A percentile compares a stretch with the other conserved stretches of the same genome.
phyloP scores from a whole-genome alignment of 2,113 vertebrate genomes.

The Hoplias malabaricus region DNA sequence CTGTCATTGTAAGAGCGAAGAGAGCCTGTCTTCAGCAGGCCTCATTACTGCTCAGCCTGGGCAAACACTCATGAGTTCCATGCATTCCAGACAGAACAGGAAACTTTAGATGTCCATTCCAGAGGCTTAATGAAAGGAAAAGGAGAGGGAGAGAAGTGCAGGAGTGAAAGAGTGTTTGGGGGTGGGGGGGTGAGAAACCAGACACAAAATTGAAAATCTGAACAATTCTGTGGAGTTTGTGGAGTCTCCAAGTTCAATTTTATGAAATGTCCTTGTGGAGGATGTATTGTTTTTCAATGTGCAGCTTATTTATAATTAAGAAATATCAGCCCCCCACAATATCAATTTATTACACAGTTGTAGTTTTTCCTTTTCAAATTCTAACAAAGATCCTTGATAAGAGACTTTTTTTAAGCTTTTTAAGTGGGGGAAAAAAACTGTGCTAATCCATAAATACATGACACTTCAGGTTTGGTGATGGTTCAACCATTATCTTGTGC shows the following conservation, averaged over 20 bases:
- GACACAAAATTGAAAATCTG: neutral
- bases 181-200: conserved; percentile 14
- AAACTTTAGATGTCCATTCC: conserved; percentile 65
- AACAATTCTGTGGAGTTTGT: neutral
- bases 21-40: conserved; percentile 50
- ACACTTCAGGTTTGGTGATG: conserved; percentile 19
- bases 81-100: conserved; percentile 77
- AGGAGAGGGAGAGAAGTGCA: neutral
- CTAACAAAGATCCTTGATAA: too few relatives aligned
- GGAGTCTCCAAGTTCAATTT: conserved; percentile 1
- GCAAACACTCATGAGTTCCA: conserved; percentile 62
- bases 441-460: conserved; percentile 37
- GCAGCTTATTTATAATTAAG: neutral
- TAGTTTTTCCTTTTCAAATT: too few relatives aligned
- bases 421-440: neutral
- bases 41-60: conserved; percentile 44
- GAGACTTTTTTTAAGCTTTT: too few relatives aligned
- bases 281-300: neutral
- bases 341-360: too few relatives aligned
- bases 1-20: conserved; percentile 11
- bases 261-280: conserved; percentile 7
- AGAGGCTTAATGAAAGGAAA: conserved; percentile 57
- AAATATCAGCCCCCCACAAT: too few relatives aligned
- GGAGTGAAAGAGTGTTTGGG: conserved; percentile 3
- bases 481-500: conserved; percentile 23